Base-by-base conservation (phyloP, 2,797 vertebrate genomes). In the Pseudochirops cupreus region DNA sequence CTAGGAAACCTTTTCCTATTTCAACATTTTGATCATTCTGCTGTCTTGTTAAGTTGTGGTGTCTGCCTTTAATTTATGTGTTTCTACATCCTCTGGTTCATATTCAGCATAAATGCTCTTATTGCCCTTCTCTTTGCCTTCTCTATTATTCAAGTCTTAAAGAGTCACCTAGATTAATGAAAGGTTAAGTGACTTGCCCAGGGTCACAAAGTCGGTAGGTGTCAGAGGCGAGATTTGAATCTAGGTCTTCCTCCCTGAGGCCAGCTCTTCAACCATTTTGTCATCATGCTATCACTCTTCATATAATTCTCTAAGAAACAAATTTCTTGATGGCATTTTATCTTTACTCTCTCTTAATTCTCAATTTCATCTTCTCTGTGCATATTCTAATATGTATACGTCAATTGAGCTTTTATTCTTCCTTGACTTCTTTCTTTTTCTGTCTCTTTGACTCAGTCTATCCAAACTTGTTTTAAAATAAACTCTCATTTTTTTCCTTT, bases 401-500 rank as follows among this genome's bases (percentile, higher is more conserved):
- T 82, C 46, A 82, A 6, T 28, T 87, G 74, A 87, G 82, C 33
- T 95, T 97, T 95, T 95, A 58, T 95, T 96, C 95, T 93, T 46
- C 53, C 0, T 0, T 91, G 95, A 97, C 94, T 96, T 95, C 90
- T 90, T 11, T 29, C 94, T 95, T 96, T 62, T 92, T 96, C 90
- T 54, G 24, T 82, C 0, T 6, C 46, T 52, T 90, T 31, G 14
- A 18, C 56, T 91, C 92, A 31, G 82, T 96, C 94, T 87, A 87
- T 87, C 4, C 39, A 87, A 87, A 87, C 7, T 46, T 46, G 0
- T 82, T 46, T 24, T 82, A 50, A 46, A 87, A 87, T 50, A 87
- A 46, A 46, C 3, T 97, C 93, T 90, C 95, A 59, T 87, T 5
- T 52, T 91, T 96, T 95, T 95, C 92, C 94, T 96, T 95, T 95